Evolutionary conservation across 2,113 vertebrate genomes (phyloP).

Genomic region (Orthonyx spaldingii): DNA sequence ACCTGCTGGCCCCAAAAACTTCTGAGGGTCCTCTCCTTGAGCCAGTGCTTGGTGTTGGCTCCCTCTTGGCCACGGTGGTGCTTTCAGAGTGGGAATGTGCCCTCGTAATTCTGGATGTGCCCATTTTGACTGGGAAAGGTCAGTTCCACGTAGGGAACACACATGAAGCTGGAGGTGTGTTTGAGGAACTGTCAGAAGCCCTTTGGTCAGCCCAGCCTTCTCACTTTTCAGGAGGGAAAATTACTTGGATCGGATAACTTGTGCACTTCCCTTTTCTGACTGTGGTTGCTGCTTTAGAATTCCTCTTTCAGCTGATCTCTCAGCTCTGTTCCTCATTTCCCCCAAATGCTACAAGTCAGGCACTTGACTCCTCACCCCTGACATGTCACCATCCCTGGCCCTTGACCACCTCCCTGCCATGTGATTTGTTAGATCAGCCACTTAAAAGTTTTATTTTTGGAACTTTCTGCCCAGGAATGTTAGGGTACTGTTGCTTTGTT

Average conservation of each 20-base stretch:
- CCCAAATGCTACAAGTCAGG: not conserved
- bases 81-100: not conserved
- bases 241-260: not conserved
- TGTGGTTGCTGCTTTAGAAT: not conserved
- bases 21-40: not conserved
- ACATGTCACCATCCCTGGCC: not conserved
- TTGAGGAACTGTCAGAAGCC: not conserved
- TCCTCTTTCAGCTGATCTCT: not conserved
- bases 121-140: not conserved
- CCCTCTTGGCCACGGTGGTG: not conserved
- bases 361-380: not conserved
- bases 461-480: not conserved
- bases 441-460: not conserved
- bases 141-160: not conserved
- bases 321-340: not conserved
- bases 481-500: not conserved
- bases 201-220: not conserved
- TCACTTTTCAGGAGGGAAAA: not conserved
- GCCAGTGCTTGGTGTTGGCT: not conserved
- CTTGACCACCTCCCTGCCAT: not conserved
- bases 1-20: not conserved
- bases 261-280: not conserved
- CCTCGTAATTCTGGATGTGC: rapidly evolving
- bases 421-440: not conserved
- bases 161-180: rapidly evolving